A percentile compares a stretch with the other conserved stretches of the same genome.
These are phyloP conservation scores for Neodontobutis hainanensis DNA, from an alignment of 2,113 vertebrate genomes.

Conservation along the genomic window DNA sequence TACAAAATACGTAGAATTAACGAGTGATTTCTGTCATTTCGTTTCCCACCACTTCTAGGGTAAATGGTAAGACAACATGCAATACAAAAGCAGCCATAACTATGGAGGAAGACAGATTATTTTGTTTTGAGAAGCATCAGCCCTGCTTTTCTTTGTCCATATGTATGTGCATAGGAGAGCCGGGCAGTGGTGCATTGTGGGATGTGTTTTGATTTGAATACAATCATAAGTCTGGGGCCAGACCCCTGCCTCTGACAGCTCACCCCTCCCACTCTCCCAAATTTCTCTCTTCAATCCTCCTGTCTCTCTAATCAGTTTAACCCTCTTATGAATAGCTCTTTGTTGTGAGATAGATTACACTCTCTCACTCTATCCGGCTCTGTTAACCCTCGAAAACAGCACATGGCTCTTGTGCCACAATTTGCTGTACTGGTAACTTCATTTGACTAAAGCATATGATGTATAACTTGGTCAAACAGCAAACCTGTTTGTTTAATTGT, in stretches of 20 bases:
- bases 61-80: conserved; percentile 24
- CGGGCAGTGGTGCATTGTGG: conserved; percentile 78
- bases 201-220: conserved; percentile 86
- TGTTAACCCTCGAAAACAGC: conserved; percentile 50
- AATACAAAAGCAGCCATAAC: conserved; percentile 45
- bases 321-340: conserved; percentile 85
- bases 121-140: conserved; percentile 68
- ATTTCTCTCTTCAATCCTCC: conserved; percentile 78
- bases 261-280: conserved; percentile 65
- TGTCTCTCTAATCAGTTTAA: conserved; percentile 81
- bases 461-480: conserved; percentile 6
- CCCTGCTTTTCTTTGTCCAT: conserved; percentile 76
- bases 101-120: conserved; percentile 63
- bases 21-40: conserved; percentile 39
- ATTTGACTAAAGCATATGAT: background rate
- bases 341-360: conserved; percentile 82
- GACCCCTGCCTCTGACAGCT: conserved; percentile 60
- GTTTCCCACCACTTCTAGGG: conserved; percentile 27
- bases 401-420: conserved; percentile 50
- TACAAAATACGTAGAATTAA: conserved; percentile 18
- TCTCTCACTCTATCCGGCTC: conserved; percentile 63
- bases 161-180: conserved; percentile 69
- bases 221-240: conserved; percentile 77
- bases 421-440: conserved; percentile 32
- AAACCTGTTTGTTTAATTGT: conserved; percentile 16